Evolutionary conservation across 1,140 invertebrate genomes (phyloP).

Genomic region (Drosophila bifasciata): DNA sequence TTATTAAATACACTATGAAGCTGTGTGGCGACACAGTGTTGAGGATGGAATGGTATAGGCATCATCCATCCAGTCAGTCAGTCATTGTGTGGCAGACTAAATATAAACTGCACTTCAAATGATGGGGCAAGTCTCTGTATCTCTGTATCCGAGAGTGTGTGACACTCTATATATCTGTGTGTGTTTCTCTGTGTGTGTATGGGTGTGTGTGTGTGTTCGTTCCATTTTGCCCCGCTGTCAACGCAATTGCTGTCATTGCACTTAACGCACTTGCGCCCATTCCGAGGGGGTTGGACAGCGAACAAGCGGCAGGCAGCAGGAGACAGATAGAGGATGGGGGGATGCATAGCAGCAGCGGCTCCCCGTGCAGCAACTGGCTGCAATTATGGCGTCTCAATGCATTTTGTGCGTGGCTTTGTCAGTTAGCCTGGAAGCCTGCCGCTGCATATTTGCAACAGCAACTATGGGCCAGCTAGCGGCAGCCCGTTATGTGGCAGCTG

Average conservation of each 20-base stretch:
- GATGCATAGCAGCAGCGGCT: not conserved
- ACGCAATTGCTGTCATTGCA: constrained; percentile 78
- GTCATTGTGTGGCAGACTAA: constrained; percentile 60
- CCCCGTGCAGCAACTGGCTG: constrained; percentile 60
- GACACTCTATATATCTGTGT: not conserved
- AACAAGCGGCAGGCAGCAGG: not conserved
- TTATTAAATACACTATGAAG: not conserved
- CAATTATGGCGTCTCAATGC: constrained; percentile 80
- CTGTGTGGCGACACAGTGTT: constrained; percentile 5
- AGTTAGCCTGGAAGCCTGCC: constrained; percentile 62
- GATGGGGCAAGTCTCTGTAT: constrained; percentile 23
- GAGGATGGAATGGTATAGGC: not conserved
- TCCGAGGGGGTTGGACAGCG: constrained; percentile 1
- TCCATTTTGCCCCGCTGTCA: constrained; percentile 72
- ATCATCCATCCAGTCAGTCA: constrained; percentile 21
- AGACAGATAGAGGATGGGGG: not conserved
- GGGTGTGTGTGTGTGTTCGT: constrained; percentile 38
- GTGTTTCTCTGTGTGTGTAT: constrained; percentile 26
- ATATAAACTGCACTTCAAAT: constrained; percentile 73
- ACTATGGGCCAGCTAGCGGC: constrained; percentile 6
- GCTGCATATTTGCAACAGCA: constrained; percentile 64
- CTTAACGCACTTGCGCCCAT: constrained; percentile 75
- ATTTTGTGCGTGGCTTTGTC: constrained; percentile 79
- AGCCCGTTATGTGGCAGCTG: constrained; percentile 7
- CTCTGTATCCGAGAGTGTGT: too few species aligned